Conservation (phyloP, 2,888 invertebrate genomes). For the Abrostola triplasia region DNA sequence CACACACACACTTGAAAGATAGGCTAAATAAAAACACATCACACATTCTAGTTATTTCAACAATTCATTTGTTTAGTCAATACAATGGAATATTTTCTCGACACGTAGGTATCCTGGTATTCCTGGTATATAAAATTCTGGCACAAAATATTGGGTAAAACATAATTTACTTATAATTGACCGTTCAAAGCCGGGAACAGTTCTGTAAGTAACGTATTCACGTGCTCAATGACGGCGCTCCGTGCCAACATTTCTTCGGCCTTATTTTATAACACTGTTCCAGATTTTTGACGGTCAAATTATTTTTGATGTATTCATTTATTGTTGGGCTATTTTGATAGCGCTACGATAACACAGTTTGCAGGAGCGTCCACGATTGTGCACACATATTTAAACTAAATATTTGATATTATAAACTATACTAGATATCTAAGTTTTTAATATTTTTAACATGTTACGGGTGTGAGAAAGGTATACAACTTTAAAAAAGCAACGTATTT, state of each 20-base stretch:
- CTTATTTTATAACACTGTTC: constrained; percentile 80
- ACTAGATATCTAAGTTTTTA: too few species aligned
- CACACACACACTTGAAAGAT: too few species aligned
- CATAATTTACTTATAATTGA: constrained; percentile 71
- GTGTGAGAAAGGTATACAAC: too few species aligned
- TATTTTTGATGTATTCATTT: constrained; percentile 72
- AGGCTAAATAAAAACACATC: too few species aligned
- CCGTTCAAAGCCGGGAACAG: constrained; percentile 66
- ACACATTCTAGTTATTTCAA: not conserved
- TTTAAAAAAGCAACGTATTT: too few species aligned
- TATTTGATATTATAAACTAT: too few species aligned
- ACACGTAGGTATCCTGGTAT: constrained; percentile 40
- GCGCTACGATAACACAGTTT: constrained; percentile 28
- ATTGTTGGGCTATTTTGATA: constrained; percentile 33
- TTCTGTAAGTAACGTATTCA: constrained; percentile 57
- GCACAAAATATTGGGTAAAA: constrained; percentile 57
- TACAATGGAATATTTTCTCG: constrained; percentile 29
- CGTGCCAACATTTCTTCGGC: constrained; percentile 84
- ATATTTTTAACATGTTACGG: too few species aligned
- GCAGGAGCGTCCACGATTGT: constrained; percentile 4
- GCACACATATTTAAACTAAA: constrained; percentile 2
- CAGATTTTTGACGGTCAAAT: constrained; percentile 82
- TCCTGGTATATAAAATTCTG: constrained; percentile 59
- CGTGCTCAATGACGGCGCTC: constrained; percentile 62
- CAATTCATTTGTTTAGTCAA: not conserved